Evolutionary conservation across 2,888 invertebrate species (phyloP).

Genomic region (Ophion ventricosus): DNA sequence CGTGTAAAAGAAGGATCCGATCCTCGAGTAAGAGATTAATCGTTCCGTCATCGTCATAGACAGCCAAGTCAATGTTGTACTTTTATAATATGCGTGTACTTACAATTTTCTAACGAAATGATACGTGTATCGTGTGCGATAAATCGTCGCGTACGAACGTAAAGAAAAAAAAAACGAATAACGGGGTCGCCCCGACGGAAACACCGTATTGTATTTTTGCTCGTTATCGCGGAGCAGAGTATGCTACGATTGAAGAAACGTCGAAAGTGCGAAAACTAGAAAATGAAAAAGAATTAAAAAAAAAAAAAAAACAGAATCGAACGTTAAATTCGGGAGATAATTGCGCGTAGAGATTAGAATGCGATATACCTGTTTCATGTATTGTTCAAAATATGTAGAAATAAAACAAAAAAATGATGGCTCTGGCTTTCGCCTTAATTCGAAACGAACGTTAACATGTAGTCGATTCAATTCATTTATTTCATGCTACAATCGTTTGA

Average conservation of each 20-base stretch:
- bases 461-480: conserved; percentile 4
- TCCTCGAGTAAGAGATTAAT: conserved; percentile 64
- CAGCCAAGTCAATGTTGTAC: conserved; percentile 72
- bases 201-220: conserved; percentile 15
- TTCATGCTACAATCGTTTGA: not conserved
- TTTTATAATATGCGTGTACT: conserved; percentile 79
- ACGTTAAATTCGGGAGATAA: conserved; percentile 42
- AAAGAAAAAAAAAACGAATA: not conserved
- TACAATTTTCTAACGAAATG: conserved; percentile 76
- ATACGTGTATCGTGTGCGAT: conserved; percentile 42
- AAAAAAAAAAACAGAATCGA: not conserved
- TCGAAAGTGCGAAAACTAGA: not conserved
- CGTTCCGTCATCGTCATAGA: conserved; percentile 59
- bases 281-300: not conserved
- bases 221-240: conserved; percentile 45
- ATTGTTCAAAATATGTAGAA: conserved; percentile 66
- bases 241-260: conserved; percentile 28
- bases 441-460: conserved; percentile 23
- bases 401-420: conserved; percentile 57
- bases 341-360: conserved; percentile 65
- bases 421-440: conserved; percentile 61
- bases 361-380: conserved; percentile 75
- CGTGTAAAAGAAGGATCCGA: conserved; percentile 29
- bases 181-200: conserved; percentile 9
- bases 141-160: conserved; percentile 16